These are phyloP conservation scores for Enteromius viviparus DNA, from an alignment of 2,797 vertebrate species.

Conservation along the genomic window DNA sequence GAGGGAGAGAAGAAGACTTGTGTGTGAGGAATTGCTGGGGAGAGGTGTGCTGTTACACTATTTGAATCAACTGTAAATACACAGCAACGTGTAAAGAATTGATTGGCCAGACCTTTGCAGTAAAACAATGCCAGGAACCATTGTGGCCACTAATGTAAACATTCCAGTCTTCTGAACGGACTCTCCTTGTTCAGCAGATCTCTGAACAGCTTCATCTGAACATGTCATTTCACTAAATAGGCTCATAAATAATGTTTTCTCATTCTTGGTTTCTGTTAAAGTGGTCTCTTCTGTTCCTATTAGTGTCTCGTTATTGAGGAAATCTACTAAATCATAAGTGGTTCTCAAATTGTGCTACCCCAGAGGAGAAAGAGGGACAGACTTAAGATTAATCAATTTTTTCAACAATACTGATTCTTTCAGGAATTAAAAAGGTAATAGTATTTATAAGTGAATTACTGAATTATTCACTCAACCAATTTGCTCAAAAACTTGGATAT, in stretches of 20 bases:
- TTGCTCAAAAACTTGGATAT: background rate
- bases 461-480: background rate
- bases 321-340: background rate
- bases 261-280: background rate
- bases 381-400: background rate
- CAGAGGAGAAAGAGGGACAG: background rate
- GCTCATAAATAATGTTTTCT: conserved; percentile 5
- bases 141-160: conserved; percentile 40
- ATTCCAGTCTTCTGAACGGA: conserved; percentile 16
- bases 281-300: background rate
- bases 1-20: conserved; percentile 45
- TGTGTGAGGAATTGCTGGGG: conserved; percentile 30
- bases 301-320: background rate
- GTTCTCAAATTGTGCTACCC: background rate
- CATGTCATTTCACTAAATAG: conserved; percentile 7
- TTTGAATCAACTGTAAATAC: conserved; percentile 51
- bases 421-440: background rate
- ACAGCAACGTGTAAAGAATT: conserved; percentile 36
- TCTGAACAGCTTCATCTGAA: conserved; percentile 23
- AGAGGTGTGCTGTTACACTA: conserved; percentile 54
- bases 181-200: conserved; percentile 28
- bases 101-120: conserved; percentile 44
- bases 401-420: background rate
- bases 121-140: conserved; percentile 51
- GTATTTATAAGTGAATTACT: background rate